Conservation (phyloP, 1,140 invertebrate genomes). For the Halictus rubicundus region DNA sequence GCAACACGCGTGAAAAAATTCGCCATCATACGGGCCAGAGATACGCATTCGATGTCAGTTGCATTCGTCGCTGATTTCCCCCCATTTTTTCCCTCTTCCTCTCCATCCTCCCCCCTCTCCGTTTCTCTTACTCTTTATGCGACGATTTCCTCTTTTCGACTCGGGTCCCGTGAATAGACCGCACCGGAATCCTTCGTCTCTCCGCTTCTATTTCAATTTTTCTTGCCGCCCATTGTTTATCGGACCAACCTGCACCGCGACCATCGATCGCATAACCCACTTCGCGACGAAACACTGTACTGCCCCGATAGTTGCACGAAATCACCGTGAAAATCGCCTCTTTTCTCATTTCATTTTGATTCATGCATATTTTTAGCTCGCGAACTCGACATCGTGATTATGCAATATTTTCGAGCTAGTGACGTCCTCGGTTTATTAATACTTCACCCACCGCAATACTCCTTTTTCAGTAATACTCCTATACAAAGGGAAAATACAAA, state of each 20-base stretch:
- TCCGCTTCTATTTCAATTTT: constrained; percentile 16
- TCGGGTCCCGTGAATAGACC: background rate
- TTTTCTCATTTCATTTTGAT: too few relatives aligned
- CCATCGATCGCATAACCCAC: constrained; percentile 1
- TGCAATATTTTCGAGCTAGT: too few relatives aligned
- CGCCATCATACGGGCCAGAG: constrained; percentile 45
- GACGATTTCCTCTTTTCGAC: background rate
- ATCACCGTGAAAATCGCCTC: background rate
- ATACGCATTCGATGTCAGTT: constrained; percentile 45
- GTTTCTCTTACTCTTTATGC: too few relatives aligned
- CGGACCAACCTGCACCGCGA: background rate
- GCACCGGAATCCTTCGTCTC: background rate
- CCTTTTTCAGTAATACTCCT: too few relatives aligned
- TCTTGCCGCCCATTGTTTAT: background rate
- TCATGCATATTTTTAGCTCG: too few relatives aligned
- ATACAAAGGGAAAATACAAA: too few relatives aligned
- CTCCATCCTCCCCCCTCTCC: background rate
- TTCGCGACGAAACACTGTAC: background rate
- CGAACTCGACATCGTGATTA: too few relatives aligned
- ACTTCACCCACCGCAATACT: too few relatives aligned
- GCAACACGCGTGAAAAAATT: constrained; percentile 41
- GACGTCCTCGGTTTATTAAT: too few relatives aligned
- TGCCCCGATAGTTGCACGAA: too few relatives aligned
- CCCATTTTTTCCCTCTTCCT: background rate
- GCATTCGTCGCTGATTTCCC: constrained; percentile 32